These are phyloP conservation scores for Cryptus armator DNA, from an alignment of 2,888 invertebrate species.

Conservation along the genomic window DNA sequence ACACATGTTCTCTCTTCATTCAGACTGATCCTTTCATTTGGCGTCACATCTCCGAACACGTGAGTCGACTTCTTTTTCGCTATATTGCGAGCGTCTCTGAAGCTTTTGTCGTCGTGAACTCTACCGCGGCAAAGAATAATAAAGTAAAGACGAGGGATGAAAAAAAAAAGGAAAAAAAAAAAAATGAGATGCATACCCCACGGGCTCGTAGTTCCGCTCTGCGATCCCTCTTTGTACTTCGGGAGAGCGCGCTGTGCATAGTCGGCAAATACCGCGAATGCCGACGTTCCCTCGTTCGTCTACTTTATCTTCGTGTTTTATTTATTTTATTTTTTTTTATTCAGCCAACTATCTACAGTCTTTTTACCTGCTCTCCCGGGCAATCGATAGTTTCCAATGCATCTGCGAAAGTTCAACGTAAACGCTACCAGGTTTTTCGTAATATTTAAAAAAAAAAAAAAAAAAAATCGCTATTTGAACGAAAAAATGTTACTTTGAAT, in stretches of 20 bases:
- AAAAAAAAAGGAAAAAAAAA: slow-evolving; percentile 20
- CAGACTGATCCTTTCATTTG: slow-evolving; percentile 99
- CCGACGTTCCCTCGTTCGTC: slow-evolving; percentile 34
- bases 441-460: not conserved
- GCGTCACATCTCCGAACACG: slow-evolving; percentile 96
- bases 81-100: not conserved
- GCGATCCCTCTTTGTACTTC: slow-evolving; percentile 28
- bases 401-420: slow-evolving; percentile 22
- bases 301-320: slow-evolving; percentile 25
- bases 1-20: slow-evolving; percentile 97
- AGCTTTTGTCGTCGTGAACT: not conserved
- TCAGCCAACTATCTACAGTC: slow-evolving; percentile 9
- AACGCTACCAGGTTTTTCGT: not conserved
- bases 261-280: slow-evolving; percentile 61
- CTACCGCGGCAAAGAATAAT: slow-evolving; percentile 6
- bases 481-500: not conserved
- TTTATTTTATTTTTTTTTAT: slow-evolving; percentile 44
- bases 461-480: not conserved
- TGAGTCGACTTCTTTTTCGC: slow-evolving; percentile 87
- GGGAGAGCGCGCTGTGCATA: slow-evolving; percentile 51
- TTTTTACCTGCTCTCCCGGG: slow-evolving; percentile 37
- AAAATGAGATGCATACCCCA: slow-evolving; percentile 24
- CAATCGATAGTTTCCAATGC: slow-evolving; percentile 44
- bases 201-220: slow-evolving; percentile 35
- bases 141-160: slow-evolving; percentile 6